These are phyloP conservation scores for Fabriciana adippe DNA, from an alignment of 2,888 invertebrate genomes.

Conservation along the genomic window DNA sequence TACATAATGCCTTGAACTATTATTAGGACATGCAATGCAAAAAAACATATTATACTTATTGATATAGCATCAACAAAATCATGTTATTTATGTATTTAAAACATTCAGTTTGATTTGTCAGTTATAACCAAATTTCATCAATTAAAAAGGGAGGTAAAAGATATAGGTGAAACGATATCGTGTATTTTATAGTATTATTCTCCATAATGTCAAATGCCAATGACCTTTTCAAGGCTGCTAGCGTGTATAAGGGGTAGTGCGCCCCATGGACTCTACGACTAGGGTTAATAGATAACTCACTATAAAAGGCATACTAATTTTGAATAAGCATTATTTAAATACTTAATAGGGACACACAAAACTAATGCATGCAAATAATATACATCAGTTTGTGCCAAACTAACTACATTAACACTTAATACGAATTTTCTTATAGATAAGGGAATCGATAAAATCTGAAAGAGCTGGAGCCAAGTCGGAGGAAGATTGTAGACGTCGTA, in stretches of 20 bases:
- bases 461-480: constrained; percentile 74
- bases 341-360: too few relatives aligned
- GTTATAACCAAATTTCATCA: too few relatives aligned
- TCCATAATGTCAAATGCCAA: constrained; percentile 10
- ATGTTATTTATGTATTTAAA: too few relatives aligned
- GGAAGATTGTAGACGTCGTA: constrained; percentile 92
- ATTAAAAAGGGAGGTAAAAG: too few relatives aligned
- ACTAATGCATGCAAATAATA: too few relatives aligned
- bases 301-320: not conserved
- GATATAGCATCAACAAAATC: too few relatives aligned
- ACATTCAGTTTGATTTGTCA: too few relatives aligned
- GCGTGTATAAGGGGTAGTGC: constrained; percentile 12
- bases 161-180: too few relatives aligned
- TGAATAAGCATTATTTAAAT: too few relatives aligned
- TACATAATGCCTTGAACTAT: constrained; percentile 33
- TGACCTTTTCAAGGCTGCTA: constrained; percentile 23
- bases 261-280: not conserved
- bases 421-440: constrained; percentile 52
- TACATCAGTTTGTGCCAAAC: not conserved
- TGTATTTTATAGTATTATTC: not conserved
- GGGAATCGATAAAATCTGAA: constrained; percentile 70
- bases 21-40: not conserved
- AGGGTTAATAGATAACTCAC: not conserved
- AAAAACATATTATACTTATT: not conserved
- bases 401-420: not conserved